These are phyloP conservation scores for Drosophila pseudoananassae DNA, from an alignment of 1,140 invertebrate genomes.

Conservation along the genomic window DNA sequence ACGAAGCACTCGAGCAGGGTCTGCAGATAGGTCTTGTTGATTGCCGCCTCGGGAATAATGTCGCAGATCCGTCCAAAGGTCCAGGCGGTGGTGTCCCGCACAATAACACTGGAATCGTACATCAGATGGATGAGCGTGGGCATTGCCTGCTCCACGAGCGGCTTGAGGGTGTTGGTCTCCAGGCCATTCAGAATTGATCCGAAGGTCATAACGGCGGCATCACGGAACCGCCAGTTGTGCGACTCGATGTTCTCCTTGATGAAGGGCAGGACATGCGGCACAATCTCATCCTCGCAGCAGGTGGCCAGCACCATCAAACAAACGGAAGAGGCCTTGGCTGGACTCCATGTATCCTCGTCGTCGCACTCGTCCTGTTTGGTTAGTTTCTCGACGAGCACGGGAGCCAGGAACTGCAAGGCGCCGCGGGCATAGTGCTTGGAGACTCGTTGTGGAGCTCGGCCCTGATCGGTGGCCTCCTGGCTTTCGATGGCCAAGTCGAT, in stretches of 20 bases:
- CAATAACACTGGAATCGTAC: slow-evolving; percentile 96
- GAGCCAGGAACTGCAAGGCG: slow-evolving; percentile 97
- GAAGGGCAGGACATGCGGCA: slow-evolving; percentile 98
- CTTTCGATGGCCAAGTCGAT: slow-evolving; percentile 98
- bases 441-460: slow-evolving; percentile 94
- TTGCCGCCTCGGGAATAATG: slow-evolving; percentile 94
- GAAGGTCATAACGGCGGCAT: slow-evolving; percentile 99
- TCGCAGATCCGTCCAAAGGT: slow-evolving; percentile 99
- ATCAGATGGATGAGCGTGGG: slow-evolving; percentile 96
- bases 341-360: slow-evolving; percentile 99
- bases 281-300: slow-evolving; percentile 98
- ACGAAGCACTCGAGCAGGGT: slow-evolving; percentile 95
- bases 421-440: slow-evolving; percentile 98
- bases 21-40: slow-evolving; percentile 94
- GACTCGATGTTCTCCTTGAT: slow-evolving; percentile 97
- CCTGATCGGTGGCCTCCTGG: slow-evolving; percentile 95
- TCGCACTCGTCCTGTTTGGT: slow-evolving; percentile 97
- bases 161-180: slow-evolving; percentile 93
- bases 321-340: slow-evolving; percentile 99
- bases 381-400: slow-evolving; percentile 96
- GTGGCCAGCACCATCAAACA: slow-evolving; percentile 98
- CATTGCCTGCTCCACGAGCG: slow-evolving; percentile 98
- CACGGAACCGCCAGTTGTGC: slow-evolving; percentile 96
- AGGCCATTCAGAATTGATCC: slow-evolving; percentile 98
- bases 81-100: slow-evolving; percentile 99